These are phyloP conservation scores for Oceanodroma leucorhoa DNA, from an alignment of 2,797 vertebrate genomes.

Conservation along the genomic window DNA sequence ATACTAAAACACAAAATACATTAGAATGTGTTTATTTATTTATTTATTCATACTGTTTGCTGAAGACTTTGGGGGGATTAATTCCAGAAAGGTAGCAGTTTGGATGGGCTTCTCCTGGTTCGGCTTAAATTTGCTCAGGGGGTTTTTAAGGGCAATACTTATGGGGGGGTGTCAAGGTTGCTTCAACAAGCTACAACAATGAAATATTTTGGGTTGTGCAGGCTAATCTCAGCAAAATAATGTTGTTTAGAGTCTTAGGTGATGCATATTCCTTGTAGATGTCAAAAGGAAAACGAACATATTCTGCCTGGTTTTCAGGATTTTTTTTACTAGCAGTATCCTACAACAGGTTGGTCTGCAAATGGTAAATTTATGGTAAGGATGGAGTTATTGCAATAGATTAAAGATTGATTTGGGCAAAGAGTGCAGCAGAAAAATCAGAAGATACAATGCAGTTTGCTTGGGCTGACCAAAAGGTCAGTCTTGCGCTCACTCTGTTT, in stretches of 20 bases:
- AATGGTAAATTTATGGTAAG: not conserved
- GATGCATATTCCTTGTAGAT: not conserved
- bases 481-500: not conserved
- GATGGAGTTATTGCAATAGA: not conserved
- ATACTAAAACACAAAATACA: not conserved
- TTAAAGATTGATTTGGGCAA: not conserved
- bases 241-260: not conserved
- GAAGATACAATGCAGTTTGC: not conserved
- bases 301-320: not conserved
- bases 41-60: not conserved
- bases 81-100: not conserved
- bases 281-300: not conserved
- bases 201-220: not conserved
- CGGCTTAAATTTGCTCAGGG: not conserved
- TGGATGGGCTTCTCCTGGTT: not conserved
- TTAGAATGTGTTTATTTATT: not conserved
- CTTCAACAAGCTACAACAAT: not conserved
- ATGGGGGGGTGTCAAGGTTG: not conserved
- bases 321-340: not conserved
- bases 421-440: not conserved
- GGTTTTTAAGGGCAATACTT: not conserved
- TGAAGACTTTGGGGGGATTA: not conserved
- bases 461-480: not conserved
- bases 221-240: not conserved
- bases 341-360: not conserved